A percentile compares a stretch with the other conserved stretches of the same genome.
Evolutionary conservation across 2,113 vertebrate species (phyloP).

Genomic region (Isichthys henryi): DNA sequence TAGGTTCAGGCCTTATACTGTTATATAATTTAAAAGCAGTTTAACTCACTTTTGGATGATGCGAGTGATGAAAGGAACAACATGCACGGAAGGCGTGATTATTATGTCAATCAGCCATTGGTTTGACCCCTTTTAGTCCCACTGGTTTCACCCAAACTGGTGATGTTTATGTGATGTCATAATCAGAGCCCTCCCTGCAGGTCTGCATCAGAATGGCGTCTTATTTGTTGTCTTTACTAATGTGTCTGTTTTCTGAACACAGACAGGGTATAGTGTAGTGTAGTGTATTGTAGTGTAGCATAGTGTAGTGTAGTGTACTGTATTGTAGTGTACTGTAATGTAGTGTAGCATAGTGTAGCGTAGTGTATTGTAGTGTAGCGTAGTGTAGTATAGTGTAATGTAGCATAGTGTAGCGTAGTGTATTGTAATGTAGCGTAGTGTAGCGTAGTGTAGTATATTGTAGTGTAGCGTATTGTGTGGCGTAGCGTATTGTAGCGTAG

Average conservation of each 20-base stretch:
- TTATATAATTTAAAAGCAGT: neutral
- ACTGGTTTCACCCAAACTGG: neutral
- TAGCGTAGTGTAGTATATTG: too few species aligned
- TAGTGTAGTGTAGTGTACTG: too few species aligned
- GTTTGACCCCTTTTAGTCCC: neutral
- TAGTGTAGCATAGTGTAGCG: too few species aligned
- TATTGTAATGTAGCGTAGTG: too few species aligned
- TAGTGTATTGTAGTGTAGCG: neutral
- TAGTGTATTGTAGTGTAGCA: neutral
- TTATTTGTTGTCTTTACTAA: neutral
- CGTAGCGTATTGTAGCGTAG: too few species aligned
- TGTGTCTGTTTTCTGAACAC: neutral
- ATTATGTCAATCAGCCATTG: neutral
- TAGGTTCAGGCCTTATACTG: neutral
- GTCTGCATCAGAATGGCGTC: neutral
- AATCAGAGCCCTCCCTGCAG: neutral
- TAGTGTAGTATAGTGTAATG: neutral
- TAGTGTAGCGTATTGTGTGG: too few species aligned
- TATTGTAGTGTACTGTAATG: too few species aligned
- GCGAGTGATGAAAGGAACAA: neutral
- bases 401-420: too few species aligned
- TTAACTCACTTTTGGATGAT: neutral
- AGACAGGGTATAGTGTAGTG: neutral
- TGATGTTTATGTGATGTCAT: neutral
- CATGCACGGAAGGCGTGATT: neutral